These are phyloP conservation scores for Caenorhabditis sp. DNA, from an alignment of 2,888 invertebrate genomes.

Conservation along the genomic window DNA sequence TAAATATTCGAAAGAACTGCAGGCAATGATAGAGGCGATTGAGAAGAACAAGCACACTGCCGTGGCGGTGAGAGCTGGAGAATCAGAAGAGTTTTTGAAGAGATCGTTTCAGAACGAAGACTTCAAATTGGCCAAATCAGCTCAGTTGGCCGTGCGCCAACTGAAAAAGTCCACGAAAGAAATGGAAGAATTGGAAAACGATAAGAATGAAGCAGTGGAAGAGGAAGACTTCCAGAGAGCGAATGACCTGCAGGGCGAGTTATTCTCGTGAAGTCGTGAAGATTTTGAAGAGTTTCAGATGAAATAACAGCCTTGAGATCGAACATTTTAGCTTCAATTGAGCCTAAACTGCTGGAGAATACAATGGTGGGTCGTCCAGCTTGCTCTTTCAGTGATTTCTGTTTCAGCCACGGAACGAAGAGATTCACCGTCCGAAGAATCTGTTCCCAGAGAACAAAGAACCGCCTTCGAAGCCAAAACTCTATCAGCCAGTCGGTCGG, in stretches of 20 bases:
- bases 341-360: slow-evolving; percentile 59
- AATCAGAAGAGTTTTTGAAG: background rate
- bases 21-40: slow-evolving; percentile 53
- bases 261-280: background rate
- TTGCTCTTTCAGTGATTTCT: background rate
- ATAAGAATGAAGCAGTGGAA: slow-evolving; percentile 56
- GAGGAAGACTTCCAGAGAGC: slow-evolving; percentile 72
- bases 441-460: slow-evolving; percentile 38
- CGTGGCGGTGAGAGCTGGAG: slow-evolving; percentile 50
- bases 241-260: slow-evolving; percentile 57
- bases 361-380: slow-evolving; percentile 36
- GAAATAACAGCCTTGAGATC: slow-evolving; percentile 69
- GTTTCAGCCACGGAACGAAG: slow-evolving; percentile 35
- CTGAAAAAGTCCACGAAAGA: slow-evolving; percentile 62
- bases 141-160: slow-evolving; percentile 62
- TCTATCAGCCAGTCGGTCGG: slow-evolving; percentile 59
- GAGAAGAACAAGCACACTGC: slow-evolving; percentile 62
- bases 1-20: slow-evolving; percentile 62
- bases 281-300: slow-evolving; percentile 30
- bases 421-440: slow-evolving; percentile 58
- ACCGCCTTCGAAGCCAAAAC: slow-evolving; percentile 45
- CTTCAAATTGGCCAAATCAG: slow-evolving; percentile 67
- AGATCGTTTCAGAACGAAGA: slow-evolving; percentile 52
- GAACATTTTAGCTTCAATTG: slow-evolving; percentile 61
- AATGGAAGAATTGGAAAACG: slow-evolving; percentile 67